Evolutionary conservation across 1,140 invertebrate genomes (phyloP).

Genomic region (Hormaphis cornu): DNA sequence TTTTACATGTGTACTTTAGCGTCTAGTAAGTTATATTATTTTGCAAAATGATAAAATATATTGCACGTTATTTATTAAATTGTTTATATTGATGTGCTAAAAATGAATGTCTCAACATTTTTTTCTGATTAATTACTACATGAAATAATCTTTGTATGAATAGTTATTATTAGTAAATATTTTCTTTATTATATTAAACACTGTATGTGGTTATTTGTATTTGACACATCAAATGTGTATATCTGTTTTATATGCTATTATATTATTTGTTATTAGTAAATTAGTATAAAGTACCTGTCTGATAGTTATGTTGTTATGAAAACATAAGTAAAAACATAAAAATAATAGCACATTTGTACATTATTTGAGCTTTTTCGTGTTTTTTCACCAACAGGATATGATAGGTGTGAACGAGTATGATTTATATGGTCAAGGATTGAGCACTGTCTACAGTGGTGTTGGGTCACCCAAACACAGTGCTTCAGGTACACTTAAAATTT

Average conservation of each 20-base stretch:
- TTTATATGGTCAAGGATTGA: conserved; percentile 33
- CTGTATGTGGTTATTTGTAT: too few species aligned
- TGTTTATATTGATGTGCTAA: too few species aligned
- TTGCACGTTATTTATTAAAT: neutral
- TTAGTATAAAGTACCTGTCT: conserved; percentile 4
- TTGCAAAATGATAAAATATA: neutral
- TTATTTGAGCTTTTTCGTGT: conserved; percentile 21
- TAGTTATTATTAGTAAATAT: too few species aligned
- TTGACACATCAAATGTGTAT: too few species aligned
- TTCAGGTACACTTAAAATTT: conserved; percentile 18
- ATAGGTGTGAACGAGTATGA: conserved; percentile 32
- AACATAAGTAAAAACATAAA: neutral
- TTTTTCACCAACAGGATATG: conserved; percentile 28
- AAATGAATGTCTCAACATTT: too few species aligned
- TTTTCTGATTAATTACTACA: too few species aligned
- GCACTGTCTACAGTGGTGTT: conserved; percentile 27
- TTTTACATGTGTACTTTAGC: neutral
- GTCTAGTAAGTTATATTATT: neutral
- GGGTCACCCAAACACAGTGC: conserved; percentile 28
- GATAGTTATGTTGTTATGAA: neutral
- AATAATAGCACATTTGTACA: conserved; percentile 3
- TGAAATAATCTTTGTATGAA: too few species aligned
- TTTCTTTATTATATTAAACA: too few species aligned
- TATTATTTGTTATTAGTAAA: neutral
- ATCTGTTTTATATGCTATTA: too few species aligned